Conservation (phyloP, 2,113 vertebrate genomes). For the Scytalopus superciliaris region DNA sequence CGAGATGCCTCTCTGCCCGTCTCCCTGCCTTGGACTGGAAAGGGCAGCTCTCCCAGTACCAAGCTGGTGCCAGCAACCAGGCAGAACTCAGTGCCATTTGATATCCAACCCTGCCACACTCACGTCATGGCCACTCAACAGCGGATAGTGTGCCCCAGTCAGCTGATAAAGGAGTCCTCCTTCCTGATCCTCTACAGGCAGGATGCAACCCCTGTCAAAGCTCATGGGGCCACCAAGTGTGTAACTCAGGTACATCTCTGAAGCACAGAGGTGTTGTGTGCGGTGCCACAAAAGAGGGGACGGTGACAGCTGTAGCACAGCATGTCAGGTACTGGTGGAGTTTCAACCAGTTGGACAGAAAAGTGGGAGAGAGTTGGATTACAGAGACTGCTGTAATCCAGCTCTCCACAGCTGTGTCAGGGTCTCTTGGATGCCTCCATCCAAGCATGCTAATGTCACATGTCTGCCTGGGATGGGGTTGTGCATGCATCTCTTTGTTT, state of each 20-base stretch:
- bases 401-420: accelerated
- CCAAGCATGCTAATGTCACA: background rate
- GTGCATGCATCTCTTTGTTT: accelerated
- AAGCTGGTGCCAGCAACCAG: accelerated
- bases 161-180: background rate
- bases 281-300: background rate
- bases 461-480: background rate
- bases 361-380: background rate
- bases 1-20: background rate
- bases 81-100: background rate
- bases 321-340: accelerated
- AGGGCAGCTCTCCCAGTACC: background rate
- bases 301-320: accelerated
- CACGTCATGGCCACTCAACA: accelerated
- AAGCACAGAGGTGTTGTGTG: background rate
- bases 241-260: accelerated
- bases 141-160: accelerated
- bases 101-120: background rate
- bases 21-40: accelerated
- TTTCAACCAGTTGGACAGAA: background rate
- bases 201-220: background rate
- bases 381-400: accelerated
- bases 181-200: background rate
- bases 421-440: background rate
- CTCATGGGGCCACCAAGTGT: background rate